Evolutionary conservation across 2,113 vertebrate species (phyloP), one percentile per base, ranked within the genome.

Genomic region (Terrapene triunguis): DNA sequence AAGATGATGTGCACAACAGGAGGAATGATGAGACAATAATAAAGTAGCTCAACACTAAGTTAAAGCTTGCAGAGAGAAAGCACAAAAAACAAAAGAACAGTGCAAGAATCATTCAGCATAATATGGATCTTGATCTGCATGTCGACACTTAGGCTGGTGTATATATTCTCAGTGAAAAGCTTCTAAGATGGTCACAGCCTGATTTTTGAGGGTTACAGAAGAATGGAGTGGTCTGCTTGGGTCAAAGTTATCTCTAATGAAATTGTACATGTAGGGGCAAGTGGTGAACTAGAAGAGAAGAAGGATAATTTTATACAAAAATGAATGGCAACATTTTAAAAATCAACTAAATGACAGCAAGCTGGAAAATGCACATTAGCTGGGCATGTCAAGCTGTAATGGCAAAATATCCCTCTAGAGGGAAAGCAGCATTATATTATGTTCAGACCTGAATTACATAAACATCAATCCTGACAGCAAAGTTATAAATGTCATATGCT

Each of bases 201-300:
- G 1, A 48, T 59, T 29, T 7, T 4, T 35, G 42, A 8, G 84
- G 62, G 42, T 10, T 78, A 59, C 1, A 7, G 3, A 50, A 32
- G 3, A 21, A 14, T 16, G 13, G 17, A 27, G 59, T 62, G 53
- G 29, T 35, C 79, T 25, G 19, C 4, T 8, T 80, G 76, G 78
- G 51, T 76, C 35, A 32, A 85, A 86, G 42, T 0, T 35, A 24
- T 6, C 21, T 6, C 44, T 62, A 5, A 51, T 51, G 3, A 55
- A 65, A 78, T 11, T 1, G 2, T 2, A n/a, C 69, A n/a, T 0
- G 1, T 17, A 88, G 57, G 76, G 13, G 27, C 22, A 42, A 88
- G 21, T 3, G 21, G 38, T 74, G 55, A 91, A 72, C 11, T 2
- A 2, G 1, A 50, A 95, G 69, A 22, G 47, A 48, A 78, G 42